Evolutionary conservation across 2,797 vertebrate species (phyloP).

Genomic region (Rhynchonycteris naso): DNA sequence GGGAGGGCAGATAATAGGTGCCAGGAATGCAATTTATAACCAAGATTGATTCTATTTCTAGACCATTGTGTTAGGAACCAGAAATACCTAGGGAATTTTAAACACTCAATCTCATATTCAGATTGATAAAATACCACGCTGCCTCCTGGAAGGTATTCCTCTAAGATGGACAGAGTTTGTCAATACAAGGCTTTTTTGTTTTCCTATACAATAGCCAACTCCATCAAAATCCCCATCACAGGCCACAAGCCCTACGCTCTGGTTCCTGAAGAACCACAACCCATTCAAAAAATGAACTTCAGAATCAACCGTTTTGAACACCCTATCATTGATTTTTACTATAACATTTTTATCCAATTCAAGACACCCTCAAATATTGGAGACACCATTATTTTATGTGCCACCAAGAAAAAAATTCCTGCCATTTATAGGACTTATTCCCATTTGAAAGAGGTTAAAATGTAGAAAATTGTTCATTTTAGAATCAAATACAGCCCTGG

Average conservation of each 20-base stretch:
- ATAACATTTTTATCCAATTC: neutral
- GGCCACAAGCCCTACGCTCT: neutral
- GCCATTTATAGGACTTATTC: neutral
- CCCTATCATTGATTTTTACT: neutral
- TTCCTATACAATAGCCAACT: neutral
- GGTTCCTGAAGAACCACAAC: neutral
- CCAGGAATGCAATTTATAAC: neutral
- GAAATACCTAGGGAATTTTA: neutral
- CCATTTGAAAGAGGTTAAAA: neutral
- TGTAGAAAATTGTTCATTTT: neutral
- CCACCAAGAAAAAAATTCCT: neutral
- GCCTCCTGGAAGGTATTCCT: neutral
- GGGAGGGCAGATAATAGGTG: neutral
- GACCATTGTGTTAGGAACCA: neutral
- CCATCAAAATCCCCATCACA: neutral
- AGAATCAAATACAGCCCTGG: neutral
- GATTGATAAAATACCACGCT: neutral
- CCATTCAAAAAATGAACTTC: neutral
- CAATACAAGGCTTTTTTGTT: neutral
- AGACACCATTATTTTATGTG: neutral
- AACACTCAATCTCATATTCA: neutral
- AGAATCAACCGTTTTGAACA: conserved; percentile 25
- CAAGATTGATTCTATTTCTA: neutral
- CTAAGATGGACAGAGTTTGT: neutral
- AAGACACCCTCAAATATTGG: neutral